Conservation (phyloP, 2,113 vertebrate genomes). For the Parotia lawesii region DNA sequence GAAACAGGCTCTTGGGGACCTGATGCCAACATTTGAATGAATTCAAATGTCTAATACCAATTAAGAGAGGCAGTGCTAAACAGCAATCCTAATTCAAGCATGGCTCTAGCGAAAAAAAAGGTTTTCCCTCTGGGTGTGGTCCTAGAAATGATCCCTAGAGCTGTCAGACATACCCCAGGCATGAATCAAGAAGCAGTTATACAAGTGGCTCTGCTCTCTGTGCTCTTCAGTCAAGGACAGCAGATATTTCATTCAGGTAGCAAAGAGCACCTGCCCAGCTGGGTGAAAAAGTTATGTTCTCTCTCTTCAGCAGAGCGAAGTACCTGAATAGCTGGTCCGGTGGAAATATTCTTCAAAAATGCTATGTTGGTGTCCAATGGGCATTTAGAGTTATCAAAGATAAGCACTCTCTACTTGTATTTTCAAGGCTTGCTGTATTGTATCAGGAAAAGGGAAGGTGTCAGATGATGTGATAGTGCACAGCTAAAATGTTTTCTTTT, state of each 20-base stretch:
- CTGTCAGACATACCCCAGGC: neutral
- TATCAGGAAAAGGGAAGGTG: neutral
- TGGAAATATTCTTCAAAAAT: neutral
- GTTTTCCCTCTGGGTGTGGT: constrained; percentile 49
- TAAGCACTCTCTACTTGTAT: neutral
- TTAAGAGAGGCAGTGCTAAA: neutral
- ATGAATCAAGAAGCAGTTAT: constrained; percentile 57
- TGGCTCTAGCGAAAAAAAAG: neutral
- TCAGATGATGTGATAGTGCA: neutral
- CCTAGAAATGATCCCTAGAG: neutral
- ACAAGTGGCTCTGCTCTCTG: neutral
- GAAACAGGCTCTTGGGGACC: neutral
- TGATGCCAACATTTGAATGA: neutral
- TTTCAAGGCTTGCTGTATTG: neutral
- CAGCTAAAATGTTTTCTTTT: neutral
- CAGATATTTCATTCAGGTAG: neutral
- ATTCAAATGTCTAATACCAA: neutral
- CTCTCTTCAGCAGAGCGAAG: neutral
- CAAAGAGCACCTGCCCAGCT: neutral
- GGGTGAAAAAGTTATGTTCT: neutral
- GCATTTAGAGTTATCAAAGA: neutral
- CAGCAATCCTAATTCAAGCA: constrained; percentile 14
- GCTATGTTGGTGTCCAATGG: neutral
- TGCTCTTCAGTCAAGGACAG: neutral
- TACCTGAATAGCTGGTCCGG: neutral